Conservation (phyloP, 37 sponge, comb jelly and placozoan genomes). For the Cladorhizidae sp. region DNA sequence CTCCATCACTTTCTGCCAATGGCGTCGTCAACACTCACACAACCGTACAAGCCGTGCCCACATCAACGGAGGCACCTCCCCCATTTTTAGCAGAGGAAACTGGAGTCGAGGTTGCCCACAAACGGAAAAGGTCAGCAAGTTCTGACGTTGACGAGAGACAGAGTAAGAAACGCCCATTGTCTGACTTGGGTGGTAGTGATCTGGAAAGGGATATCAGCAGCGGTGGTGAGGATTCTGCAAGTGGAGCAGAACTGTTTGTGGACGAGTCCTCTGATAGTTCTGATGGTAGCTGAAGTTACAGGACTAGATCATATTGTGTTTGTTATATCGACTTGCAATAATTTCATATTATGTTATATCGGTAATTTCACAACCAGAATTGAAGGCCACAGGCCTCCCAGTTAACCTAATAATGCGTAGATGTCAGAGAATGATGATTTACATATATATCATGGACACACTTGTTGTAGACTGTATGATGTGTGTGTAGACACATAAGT, state of each 20-base stretch:
- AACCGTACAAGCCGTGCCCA: neutral
- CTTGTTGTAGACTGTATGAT: neutral
- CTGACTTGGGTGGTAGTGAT: neutral
- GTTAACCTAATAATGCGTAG: too few relatives aligned
- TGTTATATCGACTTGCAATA: too few relatives aligned
- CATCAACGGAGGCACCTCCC: neutral
- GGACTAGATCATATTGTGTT: too few relatives aligned
- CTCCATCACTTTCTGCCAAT: neutral
- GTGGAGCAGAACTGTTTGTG: slow-evolving; percentile 10
- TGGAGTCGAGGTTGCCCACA: neutral
- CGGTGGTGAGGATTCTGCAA: neutral
- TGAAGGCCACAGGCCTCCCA: too few relatives aligned
- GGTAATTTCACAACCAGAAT: too few relatives aligned
- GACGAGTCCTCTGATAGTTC: neutral
- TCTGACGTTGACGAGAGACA: neutral
- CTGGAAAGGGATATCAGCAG: neutral
- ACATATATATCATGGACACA: neutral
- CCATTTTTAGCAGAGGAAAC: neutral
- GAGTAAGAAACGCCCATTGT: neutral
- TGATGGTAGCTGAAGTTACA: neutral
- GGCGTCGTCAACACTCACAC: neutral
- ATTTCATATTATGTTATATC: too few relatives aligned
- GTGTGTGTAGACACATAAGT: too few relatives aligned
- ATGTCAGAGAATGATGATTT: neutral
- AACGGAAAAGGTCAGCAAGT: neutral